Conservation (phyloP, 2,888 invertebrate genomes). For the Meliscaeva auricollis region DNA sequence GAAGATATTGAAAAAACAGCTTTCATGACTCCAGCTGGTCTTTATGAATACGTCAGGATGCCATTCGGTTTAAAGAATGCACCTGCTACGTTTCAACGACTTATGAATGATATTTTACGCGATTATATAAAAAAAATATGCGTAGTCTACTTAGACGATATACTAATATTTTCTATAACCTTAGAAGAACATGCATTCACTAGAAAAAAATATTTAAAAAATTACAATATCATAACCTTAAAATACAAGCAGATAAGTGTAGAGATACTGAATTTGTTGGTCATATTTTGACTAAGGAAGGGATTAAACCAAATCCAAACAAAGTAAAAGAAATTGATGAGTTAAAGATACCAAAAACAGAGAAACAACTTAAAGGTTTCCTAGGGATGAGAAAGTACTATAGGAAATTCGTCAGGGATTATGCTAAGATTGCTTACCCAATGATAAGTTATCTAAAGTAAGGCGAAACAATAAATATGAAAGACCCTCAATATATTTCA, state of each 20-base stretch:
- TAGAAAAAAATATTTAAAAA: slow-evolving; percentile 59
- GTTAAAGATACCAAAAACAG: slow-evolving; percentile 53
- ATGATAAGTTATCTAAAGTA: slow-evolving; percentile 69
- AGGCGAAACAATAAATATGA: slow-evolving; percentile 43
- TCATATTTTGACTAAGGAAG: slow-evolving; percentile 13
- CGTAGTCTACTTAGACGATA: slow-evolving; percentile 47
- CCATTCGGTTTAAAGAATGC: slow-evolving; percentile 62
- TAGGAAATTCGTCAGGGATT: slow-evolving; percentile 53
- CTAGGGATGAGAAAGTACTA: slow-evolving; percentile 25
- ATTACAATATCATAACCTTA: slow-evolving; percentile 36
- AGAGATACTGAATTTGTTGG: slow-evolving; percentile 58
- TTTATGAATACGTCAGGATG: slow-evolving; percentile 69
- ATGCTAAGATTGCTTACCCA: slow-evolving; percentile 61
- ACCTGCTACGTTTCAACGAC: slow-evolving; percentile 19
- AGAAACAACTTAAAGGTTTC: slow-evolving; percentile 41
- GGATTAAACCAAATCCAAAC: slow-evolving; percentile 61
- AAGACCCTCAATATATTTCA: slow-evolving; percentile 60
- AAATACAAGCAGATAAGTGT: slow-evolving; percentile 59
- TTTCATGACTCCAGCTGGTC: slow-evolving; percentile 5
- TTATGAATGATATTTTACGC: too few relatives aligned
- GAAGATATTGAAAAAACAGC: slow-evolving; percentile 71
- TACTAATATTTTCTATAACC: slow-evolving; percentile 56
- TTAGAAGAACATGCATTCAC: slow-evolving; percentile 56
- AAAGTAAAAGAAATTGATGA: slow-evolving; percentile 54
- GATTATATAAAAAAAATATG: too few relatives aligned